These are phyloP conservation scores for Thera obeliscata DNA, from an alignment of 2,888 invertebrate species.

Conservation along the genomic window DNA sequence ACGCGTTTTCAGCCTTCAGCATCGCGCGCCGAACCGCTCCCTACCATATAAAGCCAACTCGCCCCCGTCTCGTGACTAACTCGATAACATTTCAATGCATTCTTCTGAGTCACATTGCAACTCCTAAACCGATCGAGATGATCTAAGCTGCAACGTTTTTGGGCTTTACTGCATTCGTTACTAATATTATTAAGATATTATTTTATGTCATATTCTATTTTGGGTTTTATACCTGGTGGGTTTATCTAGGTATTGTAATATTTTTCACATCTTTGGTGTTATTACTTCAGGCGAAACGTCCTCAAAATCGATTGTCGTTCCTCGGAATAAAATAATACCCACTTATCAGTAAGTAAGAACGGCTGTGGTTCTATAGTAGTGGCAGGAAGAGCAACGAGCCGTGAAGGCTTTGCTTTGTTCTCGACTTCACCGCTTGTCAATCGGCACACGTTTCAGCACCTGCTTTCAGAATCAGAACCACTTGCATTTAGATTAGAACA, in stretches of 20 bases:
- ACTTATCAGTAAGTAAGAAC: no score
- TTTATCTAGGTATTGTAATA: background rate
- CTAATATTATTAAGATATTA: no score
- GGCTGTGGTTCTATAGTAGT: constrained; percentile 30
- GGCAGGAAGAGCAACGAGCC: constrained; percentile 52
- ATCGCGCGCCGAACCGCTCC: constrained; percentile 20
- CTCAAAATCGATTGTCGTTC: constrained; percentile 7
- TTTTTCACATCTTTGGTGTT: background rate
- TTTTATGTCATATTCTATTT: background rate
- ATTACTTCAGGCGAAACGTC: background rate
- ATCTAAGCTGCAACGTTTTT: constrained; percentile 46
- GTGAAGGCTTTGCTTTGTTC: constrained; percentile 60
- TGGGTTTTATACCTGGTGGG: background rate
- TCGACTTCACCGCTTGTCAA: constrained; percentile 38
- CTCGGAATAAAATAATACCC: background rate
- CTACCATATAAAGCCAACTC: constrained; percentile 46
- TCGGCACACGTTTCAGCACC: constrained; percentile 7
- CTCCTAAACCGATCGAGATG: constrained; percentile 44
- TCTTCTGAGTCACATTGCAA: constrained; percentile 41
- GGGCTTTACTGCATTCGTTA: constrained; percentile 28
- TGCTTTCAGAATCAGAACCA: constrained; percentile 4
- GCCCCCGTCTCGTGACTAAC: constrained; percentile 45
- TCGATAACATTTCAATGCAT: constrained; percentile 27
- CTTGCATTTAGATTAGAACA: background rate
- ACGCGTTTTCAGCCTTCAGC: constrained; percentile 24